A percentile compares a stretch with the other conserved stretches of the same genome.
Evolutionary conservation across 2,797 vertebrate genomes (phyloP).

Genomic region (Apodemus agrarius): DNA sequence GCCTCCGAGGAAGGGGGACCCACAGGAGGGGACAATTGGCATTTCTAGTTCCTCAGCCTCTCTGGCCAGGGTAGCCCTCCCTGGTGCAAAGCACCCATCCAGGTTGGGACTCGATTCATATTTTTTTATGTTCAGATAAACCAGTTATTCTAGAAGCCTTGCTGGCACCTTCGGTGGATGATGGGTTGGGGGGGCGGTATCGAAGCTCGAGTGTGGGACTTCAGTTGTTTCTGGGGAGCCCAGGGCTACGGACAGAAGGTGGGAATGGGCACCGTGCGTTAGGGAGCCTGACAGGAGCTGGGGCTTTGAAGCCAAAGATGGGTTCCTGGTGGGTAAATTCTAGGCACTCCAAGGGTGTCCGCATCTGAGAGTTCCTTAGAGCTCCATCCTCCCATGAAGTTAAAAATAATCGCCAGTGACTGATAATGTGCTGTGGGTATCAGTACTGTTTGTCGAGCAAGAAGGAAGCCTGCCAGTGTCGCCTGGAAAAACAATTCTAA

Average conservation of each 20-base stretch:
- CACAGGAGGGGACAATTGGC: neutral
- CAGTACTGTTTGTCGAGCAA: neutral
- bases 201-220: rapidly evolving
- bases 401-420: neutral
- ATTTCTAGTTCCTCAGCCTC: neutral
- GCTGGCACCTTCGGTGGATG: slow-evolving; percentile 15
- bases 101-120: neutral
- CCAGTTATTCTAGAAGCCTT: neutral
- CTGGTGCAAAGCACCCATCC: rapidly evolving
- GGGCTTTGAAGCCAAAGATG: neutral
- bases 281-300: neutral
- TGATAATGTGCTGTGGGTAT: too few species aligned
- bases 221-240: neutral
- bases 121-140: slow-evolving; percentile 71
- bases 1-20: too few species aligned
- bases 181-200: neutral
- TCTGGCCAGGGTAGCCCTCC: neutral
- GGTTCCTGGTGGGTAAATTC: neutral
- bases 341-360: neutral
- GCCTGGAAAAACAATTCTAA: neutral
- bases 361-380: neutral
- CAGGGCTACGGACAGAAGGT: neutral
- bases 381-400: too few species aligned
- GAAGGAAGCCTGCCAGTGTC: neutral
- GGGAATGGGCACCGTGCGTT: neutral